Evolutionary conservation across 2,797 vertebrate genomes (phyloP).

Genomic region (Melanotaenia maccullochi): DNA sequence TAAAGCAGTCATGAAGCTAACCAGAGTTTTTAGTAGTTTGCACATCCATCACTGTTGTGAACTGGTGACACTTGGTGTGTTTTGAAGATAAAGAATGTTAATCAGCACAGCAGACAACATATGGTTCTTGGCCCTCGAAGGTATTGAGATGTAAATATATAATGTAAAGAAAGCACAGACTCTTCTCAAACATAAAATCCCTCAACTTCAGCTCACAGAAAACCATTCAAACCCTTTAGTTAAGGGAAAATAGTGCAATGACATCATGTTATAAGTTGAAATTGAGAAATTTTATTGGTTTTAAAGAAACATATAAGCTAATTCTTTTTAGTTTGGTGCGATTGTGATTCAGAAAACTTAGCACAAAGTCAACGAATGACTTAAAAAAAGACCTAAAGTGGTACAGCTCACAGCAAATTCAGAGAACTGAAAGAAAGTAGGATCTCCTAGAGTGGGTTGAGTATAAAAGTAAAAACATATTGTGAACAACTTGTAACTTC

Average conservation of each 20-base stretch:
- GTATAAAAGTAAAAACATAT: neutral
- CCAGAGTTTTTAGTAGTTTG: constrained; percentile 20
- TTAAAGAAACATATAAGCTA: too few relatives aligned
- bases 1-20: constrained; percentile 25
- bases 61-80: neutral
- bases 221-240: neutral
- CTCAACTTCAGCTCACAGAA: neutral
- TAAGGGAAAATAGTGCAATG: neutral
- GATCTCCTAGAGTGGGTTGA: too few relatives aligned
- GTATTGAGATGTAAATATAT: constrained; percentile 4
- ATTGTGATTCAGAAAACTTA: neutral
- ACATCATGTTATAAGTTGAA: neutral
- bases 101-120: constrained; percentile 27
- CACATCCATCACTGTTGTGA: constrained; percentile 9
- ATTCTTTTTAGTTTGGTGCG: neutral
- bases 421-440: neutral
- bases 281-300: neutral
- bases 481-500: neutral
- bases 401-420: too few relatives aligned
- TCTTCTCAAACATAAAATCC: constrained; percentile 17
- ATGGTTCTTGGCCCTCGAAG: neutral
- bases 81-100: constrained; percentile 12
- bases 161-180: constrained; percentile 43
- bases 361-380: neutral
- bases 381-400: too few relatives aligned